Evolutionary conservation across 2,113 vertebrate genomes (phyloP), one percentile per base, ranked within the genome.

Genomic region (Lanius collurio): DNA sequence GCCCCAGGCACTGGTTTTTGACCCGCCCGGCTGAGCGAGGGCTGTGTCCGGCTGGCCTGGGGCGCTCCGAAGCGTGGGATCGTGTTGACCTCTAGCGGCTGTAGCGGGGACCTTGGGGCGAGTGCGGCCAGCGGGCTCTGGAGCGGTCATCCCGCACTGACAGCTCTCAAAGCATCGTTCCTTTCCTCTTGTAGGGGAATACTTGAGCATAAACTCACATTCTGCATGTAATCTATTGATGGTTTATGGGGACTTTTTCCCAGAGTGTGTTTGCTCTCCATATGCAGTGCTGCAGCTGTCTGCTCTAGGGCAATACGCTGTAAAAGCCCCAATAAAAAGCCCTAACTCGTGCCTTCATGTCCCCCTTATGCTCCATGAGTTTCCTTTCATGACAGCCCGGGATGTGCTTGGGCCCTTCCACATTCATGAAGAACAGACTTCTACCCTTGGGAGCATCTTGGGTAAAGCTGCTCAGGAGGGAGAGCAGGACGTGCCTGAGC

Each of bases 41-140:
- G 47, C 53, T 47, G 46, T 33, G 46, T 17, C 6, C 27, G 18
- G 21, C 50, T 3, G 87, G 79, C 75, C 53, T 19, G 70, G 63
- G 86, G 27, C 37, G 63, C 71, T 68, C 60, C 11, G 1, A 70
- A 68, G 68, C 2, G n/a, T 5, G 93, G 69, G 93, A 1, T 9
- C 19, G 71, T 46, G 89, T 96, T 95, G 94, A 94, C 95, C 91
- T 96, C 94, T 95, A 95, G 93, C 5, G 96, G 94, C 78, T 83
- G 74, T 0, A 69, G 35, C 4, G 9, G 41, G 42, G 49, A 31
- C 56, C 64, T 50, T 31, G 71, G n/a, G 57, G 53, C 17, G 49
- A 44, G 35, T 7, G 53, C 52, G 5, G 44, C 41, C 7, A 1
- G 49, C 2, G 28, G 44, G 64, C 22, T 74, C 68, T 16, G 42